Base-by-base conservation (phyloP, 2,113 vertebrate genomes). In the Ranitomeya imitator region DNA sequence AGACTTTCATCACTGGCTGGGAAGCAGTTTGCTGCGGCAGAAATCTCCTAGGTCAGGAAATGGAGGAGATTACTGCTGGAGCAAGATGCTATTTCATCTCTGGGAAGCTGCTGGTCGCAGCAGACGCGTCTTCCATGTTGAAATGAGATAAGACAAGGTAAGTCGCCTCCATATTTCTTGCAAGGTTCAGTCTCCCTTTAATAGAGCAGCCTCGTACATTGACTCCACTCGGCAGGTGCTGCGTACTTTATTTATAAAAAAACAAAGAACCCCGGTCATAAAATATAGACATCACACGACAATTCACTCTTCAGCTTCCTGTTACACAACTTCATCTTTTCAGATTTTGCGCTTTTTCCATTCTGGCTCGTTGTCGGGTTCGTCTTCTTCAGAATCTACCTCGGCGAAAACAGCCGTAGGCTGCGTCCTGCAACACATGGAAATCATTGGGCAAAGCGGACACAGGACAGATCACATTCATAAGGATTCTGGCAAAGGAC, bases 301-400 rank as follows among this genome's bases (percentile, higher is more conserved):
- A 13, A 7, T 4, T 4, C 21, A 13, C 51, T 8, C 55, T 10
- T 78, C 21, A 55, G 45, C 8, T 16, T 76, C 3, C 45, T 0
- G n/a, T 55, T 23, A 80, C 78, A 31, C n/a, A 1, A 14, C 15
- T n/a, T 2, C 16, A 26, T 3, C 12, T 15, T 26, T 12, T 81
- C 94, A 99, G 90, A 99, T 98, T 94, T 99, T 99, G 91, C 97
- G 96, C 92, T 99, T 99, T 94, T 99, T 99, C 98, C 98, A 99
- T 85, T 98, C 95, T 2, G 98, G 98, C 89, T 98, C 97, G 88
- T 97, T 95, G 67, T 98, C 96, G 18, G 95, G 94, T 89, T 97
- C 97, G 83, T 99, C 97, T 61, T 99, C 98, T 90, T 98, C 97
- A 4, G 95, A 96, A 31, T 97, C 97, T 67, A 97, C 96, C 91